A percentile compares a stretch with the other conserved stretches of the same genome.
Evolutionary conservation across 2,888 invertebrate species (phyloP).

Genomic region (Limnephilus auricula): DNA sequence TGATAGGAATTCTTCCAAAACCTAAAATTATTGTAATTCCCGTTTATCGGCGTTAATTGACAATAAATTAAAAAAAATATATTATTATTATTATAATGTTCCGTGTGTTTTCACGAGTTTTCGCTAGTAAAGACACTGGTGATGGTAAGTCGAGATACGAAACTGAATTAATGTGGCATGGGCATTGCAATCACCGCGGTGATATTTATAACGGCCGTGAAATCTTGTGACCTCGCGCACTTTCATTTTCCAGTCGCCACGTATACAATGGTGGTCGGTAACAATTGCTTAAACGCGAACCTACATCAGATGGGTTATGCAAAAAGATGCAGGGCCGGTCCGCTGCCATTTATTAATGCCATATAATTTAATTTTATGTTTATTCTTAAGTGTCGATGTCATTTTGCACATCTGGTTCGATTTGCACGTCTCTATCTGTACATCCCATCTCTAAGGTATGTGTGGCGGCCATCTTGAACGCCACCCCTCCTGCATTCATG

Average conservation of each 20-base stretch:
- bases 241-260: constrained; percentile 28
- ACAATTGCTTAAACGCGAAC: constrained; percentile 13
- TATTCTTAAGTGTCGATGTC: neutral
- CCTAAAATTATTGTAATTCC: too few species aligned
- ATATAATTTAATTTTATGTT: neutral
- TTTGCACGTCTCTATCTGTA: too few species aligned
- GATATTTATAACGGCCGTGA: neutral
- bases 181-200: neutral
- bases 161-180: neutral
- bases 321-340: neutral
- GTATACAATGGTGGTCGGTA: constrained; percentile 6
- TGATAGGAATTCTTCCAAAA: too few species aligned
- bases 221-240: constrained; percentile 16
- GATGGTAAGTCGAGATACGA: neutral
- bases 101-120: neutral
- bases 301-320: constrained; percentile 20
- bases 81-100: too few species aligned
- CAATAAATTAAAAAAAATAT: too few species aligned
- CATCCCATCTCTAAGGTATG: too few species aligned
- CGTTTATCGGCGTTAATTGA: too few species aligned
- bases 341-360: neutral
- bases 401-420: too few species aligned
- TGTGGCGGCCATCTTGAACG: too few species aligned
- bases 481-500: too few species aligned
- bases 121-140: neutral